Conservation (phyloP, 1,140 invertebrate species). For the Pomacea maculata region DNA sequence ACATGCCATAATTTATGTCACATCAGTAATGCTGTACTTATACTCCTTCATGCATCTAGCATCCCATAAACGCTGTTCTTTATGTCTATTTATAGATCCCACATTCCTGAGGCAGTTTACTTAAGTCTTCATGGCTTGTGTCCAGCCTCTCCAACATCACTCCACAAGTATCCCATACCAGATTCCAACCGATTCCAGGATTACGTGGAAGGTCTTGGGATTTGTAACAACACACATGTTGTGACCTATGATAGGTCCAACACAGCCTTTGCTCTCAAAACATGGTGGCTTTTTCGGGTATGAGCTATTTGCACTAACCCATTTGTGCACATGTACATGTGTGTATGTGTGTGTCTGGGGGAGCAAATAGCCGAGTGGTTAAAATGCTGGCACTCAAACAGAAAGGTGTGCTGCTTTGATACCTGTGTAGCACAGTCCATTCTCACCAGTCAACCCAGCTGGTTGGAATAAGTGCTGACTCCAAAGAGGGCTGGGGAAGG, state of each 20-base stretch:
- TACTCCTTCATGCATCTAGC: not conserved
- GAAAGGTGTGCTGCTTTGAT: no score
- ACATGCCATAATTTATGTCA: not conserved
- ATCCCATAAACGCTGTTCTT: not conserved
- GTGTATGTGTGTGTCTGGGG: slow-evolving; percentile 4
- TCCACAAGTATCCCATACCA: slow-evolving; percentile 42
- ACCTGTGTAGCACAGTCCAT: no score
- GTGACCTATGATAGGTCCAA: slow-evolving; percentile 51
- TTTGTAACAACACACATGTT: slow-evolving; percentile 51
- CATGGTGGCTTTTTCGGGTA: slow-evolving; percentile 59
- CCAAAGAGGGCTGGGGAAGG: no score
- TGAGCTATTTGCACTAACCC: not conserved
- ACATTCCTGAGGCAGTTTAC: slow-evolving; percentile 44
- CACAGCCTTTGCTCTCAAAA: slow-evolving; percentile 38
- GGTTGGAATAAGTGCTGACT: no score
- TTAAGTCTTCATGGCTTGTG: slow-evolving; percentile 44
- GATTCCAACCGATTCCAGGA: slow-evolving; percentile 48
- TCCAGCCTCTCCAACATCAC: slow-evolving; percentile 29
- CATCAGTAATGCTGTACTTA: not conserved
- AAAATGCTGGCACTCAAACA: no score
- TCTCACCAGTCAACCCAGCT: no score
- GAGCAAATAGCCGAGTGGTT: not conserved
- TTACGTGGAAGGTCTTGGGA: slow-evolving; percentile 47
- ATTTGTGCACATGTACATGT: not conserved
- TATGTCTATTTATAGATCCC: slow-evolving; percentile 26